Evolutionary conservation across 2,797 vertebrate species (phyloP).

Genomic region (Dromococcyx pavoninus): DNA sequence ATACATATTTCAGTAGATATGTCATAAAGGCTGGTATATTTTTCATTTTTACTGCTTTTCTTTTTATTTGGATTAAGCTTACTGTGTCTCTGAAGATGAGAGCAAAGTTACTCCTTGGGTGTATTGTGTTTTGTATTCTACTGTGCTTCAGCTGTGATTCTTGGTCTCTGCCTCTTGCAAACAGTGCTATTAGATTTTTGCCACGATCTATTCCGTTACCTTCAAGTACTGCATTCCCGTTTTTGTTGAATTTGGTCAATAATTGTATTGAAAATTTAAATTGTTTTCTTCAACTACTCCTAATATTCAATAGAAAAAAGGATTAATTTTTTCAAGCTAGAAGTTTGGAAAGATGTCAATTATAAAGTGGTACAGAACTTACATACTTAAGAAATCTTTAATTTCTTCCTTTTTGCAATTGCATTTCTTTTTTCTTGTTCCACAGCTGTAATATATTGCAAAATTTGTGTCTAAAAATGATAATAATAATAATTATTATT

Average conservation of each 20-base stretch:
- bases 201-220: background rate
- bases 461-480: slow-evolving; percentile 2
- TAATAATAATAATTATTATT: background rate
- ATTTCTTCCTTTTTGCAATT: background rate
- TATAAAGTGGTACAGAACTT: background rate
- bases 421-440: background rate
- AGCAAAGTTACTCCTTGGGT: background rate
- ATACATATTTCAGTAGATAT: background rate
- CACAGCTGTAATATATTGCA: background rate
- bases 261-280: background rate
- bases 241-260: background rate
- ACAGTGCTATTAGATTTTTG: background rate
- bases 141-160: background rate
- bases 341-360: background rate
- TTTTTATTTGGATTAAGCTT: background rate
- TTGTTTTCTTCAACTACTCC: background rate
- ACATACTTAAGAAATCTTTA: background rate
- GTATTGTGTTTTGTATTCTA: background rate
- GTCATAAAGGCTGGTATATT: background rate
- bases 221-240: background rate
- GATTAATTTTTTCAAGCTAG: background rate
- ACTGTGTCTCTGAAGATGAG: background rate
- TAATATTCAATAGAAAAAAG: background rate
- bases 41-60: background rate
- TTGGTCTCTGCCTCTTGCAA: background rate